Percentiles rank a stretch among this genome's conserved stretches.
Evolutionary conservation across 2,797 vertebrate species (phyloP).

Genomic region (Agapornis canus): DNA sequence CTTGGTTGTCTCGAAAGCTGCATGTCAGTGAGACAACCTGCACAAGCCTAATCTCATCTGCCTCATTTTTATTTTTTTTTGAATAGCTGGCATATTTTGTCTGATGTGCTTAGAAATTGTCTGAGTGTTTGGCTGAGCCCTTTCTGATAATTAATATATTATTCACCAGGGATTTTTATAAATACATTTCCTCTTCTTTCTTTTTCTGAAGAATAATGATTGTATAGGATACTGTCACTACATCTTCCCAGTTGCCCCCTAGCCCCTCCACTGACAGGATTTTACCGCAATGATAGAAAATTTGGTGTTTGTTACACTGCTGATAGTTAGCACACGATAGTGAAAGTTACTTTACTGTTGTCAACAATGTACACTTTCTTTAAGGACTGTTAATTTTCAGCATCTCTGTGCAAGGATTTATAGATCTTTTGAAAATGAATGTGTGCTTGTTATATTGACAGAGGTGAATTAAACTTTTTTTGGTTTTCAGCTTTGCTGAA

Average conservation of each 20-base stretch:
- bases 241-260: background rate
- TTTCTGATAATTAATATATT: constrained; percentile 48
- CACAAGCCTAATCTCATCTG: constrained; percentile 20
- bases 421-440: background rate
- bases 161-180: background rate
- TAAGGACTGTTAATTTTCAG: background rate
- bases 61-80: constrained; percentile 8
- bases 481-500: background rate
- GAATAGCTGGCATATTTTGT: constrained; percentile 46
- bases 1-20: constrained; percentile 47
- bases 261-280: background rate
- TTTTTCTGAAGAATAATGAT: background rate
- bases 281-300: background rate
- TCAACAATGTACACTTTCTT: background rate
- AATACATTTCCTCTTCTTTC: background rate
- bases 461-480: background rate
- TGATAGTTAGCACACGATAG: background rate
- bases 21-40: constrained; percentile 30
- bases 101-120: constrained; percentile 37
- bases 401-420: background rate
- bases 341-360: background rate
- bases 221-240: background rate
- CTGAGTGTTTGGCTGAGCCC: constrained; percentile 9
- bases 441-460: background rate
- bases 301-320: background rate